phyloP scores from a whole-genome alignment of 2,797 vertebrate genomes.

The Sebastes steindachneri region DNA sequence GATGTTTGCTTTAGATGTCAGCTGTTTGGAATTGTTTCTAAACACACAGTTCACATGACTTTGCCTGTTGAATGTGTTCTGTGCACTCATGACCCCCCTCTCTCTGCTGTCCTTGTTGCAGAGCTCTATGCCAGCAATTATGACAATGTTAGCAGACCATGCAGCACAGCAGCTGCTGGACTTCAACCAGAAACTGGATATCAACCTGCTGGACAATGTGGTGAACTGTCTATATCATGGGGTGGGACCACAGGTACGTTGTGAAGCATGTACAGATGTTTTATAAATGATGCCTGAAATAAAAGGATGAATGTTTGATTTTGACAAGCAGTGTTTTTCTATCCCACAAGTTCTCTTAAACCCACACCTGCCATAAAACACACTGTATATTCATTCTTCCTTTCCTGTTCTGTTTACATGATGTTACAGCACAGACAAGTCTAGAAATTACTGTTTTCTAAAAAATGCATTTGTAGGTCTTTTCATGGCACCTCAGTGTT shows the following conservation, averaged over 20 bases:
- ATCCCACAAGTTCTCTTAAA: background rate
- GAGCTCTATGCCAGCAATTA: conserved; percentile 99
- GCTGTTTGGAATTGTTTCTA: conserved; percentile 76
- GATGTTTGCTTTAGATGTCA: conserved; percentile 66
- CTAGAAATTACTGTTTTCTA: background rate
- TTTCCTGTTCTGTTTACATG: background rate
- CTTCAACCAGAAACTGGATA: conserved; percentile 99
- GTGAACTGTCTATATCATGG: conserved; percentile 99
- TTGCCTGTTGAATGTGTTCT: conserved; percentile 73
- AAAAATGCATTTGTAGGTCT: background rate
- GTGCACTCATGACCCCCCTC: conserved; percentile 59
- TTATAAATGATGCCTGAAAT: background rate
- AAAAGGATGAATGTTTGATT: background rate
- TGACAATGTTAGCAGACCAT: conserved; percentile 99
- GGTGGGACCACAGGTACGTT: conserved; percentile 96
- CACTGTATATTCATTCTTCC: background rate
- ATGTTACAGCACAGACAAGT: background rate
- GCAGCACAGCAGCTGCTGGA: conserved; percentile 99
- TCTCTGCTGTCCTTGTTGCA: conserved; percentile 85
- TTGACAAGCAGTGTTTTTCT: background rate
- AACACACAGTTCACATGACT: conserved; percentile 76
- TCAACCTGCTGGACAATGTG: conserved; percentile 99
- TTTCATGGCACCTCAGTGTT: background rate
- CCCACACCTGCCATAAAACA: background rate
- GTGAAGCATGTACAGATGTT: conserved; percentile 1